Conservation (phyloP, 2,888 invertebrate species). For the Holacanthella duospinosa region DNA sequence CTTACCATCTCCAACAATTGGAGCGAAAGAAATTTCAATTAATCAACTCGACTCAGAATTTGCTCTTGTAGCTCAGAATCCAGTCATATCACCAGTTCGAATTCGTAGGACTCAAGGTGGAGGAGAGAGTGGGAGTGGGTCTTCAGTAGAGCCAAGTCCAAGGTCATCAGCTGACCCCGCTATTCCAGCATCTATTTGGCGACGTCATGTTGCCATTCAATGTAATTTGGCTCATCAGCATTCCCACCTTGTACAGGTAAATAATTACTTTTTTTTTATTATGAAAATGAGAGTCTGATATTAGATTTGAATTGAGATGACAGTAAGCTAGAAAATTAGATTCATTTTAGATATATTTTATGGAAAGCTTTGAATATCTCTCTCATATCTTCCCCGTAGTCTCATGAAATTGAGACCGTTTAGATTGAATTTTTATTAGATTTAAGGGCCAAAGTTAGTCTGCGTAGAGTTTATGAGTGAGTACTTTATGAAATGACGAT, state of each 20-base stretch:
- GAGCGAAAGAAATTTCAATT: conserved; percentile 12
- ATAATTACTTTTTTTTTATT: background rate
- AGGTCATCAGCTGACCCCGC: conserved; percentile 19
- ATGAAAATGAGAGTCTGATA: background rate
- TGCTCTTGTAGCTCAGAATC: background rate
- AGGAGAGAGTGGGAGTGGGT: background rate
- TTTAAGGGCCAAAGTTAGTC: no score
- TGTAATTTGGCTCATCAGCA: conserved; percentile 13
- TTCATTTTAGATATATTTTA: background rate
- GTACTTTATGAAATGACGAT: background rate
- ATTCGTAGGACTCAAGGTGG: background rate
- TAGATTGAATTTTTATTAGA: no score
- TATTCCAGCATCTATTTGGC: conserved; percentile 18
- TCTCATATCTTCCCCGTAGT: no score
- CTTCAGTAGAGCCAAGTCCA: conserved; percentile 13
- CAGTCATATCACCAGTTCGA: background rate
- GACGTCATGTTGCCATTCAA: conserved; percentile 24
- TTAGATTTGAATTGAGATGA: background rate
- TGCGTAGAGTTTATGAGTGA: no score
- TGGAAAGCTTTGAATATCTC: no score
- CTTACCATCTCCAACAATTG: conserved; percentile 32
- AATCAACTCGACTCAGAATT: background rate
- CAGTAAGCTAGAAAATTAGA: background rate
- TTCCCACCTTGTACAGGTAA: conserved; percentile 20
- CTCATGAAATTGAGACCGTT: no score